phyloP scores from a whole-genome alignment of 2,797 vertebrate genomes.

The Protonibea diacanthus region DNA sequence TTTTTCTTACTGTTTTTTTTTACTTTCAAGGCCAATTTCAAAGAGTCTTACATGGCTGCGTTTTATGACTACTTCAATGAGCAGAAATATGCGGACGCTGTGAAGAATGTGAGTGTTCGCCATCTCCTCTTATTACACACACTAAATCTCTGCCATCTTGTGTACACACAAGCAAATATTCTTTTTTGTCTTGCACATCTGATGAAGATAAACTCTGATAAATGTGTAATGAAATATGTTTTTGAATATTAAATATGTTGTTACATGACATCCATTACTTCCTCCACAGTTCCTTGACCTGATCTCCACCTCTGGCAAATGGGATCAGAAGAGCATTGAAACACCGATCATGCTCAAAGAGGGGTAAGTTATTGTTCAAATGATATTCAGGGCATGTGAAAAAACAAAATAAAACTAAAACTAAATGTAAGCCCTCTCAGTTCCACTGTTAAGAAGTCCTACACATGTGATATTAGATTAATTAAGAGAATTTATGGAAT shows the following conservation, averaged over 20 bases:
- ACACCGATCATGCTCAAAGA: conserved; percentile 98
- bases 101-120: conserved; percentile 93
- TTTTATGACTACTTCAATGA: conserved; percentile 99
- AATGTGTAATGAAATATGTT: not conserved
- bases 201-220: not conserved
- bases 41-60: conserved; percentile 98
- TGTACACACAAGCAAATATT: not conserved
- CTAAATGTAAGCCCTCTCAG: not conserved
- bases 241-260: conserved; percentile 8
- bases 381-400: not conserved
- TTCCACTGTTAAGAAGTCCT: not conserved
- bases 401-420: not conserved
- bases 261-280: conserved; percentile 30
- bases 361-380: conserved; percentile 87
- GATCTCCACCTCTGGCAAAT: conserved; percentile 97
- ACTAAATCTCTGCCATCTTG: conserved; percentile 10
- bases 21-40: conserved; percentile 94
- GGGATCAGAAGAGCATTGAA: conserved; percentile 97
- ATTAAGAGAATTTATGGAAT: not conserved
- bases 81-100: conserved; percentile 97
- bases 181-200: conserved; percentile 8
- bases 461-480: not conserved
- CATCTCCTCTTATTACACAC: conserved; percentile 11
- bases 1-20: conserved; percentile 18
- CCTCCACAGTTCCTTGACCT: conserved; percentile 93